Evolutionary conservation across 2,888 invertebrate species (phyloP).

Genomic region (Nowickia ferox): DNA sequence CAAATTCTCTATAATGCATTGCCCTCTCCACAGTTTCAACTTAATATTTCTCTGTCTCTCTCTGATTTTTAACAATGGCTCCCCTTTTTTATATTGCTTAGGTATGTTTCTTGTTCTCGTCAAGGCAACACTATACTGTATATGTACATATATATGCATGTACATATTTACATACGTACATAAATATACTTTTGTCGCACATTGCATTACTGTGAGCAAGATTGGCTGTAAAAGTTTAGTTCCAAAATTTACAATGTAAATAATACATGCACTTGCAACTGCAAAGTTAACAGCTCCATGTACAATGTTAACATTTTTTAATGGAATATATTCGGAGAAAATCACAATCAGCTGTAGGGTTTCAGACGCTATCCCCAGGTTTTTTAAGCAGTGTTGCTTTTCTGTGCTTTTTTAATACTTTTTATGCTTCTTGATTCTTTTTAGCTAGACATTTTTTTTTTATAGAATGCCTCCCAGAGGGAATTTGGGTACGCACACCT

Average conservation of each 20-base stretch:
- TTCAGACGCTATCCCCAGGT: no score
- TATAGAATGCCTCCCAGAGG: no score
- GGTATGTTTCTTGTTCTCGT: neutral
- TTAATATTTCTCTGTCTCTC: neutral
- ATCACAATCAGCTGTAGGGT: no score
- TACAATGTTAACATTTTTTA: neutral
- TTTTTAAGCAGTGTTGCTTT: no score
- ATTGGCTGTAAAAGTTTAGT: neutral
- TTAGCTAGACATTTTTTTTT: no score
- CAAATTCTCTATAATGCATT: slow-evolving; percentile 45
- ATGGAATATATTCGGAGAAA: no score
- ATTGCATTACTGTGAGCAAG: neutral
- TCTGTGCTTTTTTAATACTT: no score
- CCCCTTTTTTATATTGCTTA: neutral
- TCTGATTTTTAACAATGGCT: neutral
- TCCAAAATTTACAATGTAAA: neutral
- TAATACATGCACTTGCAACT: neutral
- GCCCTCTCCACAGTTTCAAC: neutral
- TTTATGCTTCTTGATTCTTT: no score
- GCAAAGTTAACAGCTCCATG: neutral
- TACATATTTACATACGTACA: neutral
- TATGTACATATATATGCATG: neutral
- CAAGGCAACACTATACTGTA: neutral
- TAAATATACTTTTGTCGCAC: neutral
- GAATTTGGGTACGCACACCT: no score